Base-by-base conservation (phyloP, 2,888 invertebrate genomes). In the Meteorus cinctellus region DNA sequence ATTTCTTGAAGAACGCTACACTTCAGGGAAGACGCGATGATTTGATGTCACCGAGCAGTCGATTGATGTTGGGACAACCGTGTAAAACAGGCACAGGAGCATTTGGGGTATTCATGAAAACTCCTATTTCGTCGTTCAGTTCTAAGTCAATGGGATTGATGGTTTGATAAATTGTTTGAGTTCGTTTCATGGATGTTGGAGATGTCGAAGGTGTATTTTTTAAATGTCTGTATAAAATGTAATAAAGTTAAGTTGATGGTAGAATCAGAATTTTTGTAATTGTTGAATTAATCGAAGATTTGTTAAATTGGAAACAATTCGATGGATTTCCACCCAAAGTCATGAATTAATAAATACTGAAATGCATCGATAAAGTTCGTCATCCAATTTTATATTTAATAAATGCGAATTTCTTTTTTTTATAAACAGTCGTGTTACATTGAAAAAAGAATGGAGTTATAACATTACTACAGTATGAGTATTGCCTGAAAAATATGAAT, bases 31-130 rank as follows among this genome's bases (percentile, higher is more conserved):
- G 94, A 85, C 90, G 89, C 48, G 98, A 98, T 89, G 91, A 92
- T 79, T 90, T 98, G 27, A 90, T 92, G 41, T 97, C 96, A 16
- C 97, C 98, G 0, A 97, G 98, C 0, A 94, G 97, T 85, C 93
- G 96, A 78, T 89, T 98, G 4, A 96, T 98, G 92, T 87, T 96
- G 5, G 98, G 98, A 0, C 94, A 95, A 84, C 95, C 96, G 0
- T 94, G 96, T 72, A 92, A 92, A 77, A 92, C 92, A 68, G 98
- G 98, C 1, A 98, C 98, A 0, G 98, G 98, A 0, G 90, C 92
- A 0, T 96, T 80, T 29, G 77, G 59, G 19, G 78, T 81, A 14
- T 74, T 67, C 55, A 51, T 80, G 19, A 79, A 63, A 70, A 78
- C 73, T 1, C 76, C 74, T 14, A 74, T 60, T 29, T 55, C 69